Conservation (phyloP, 2,797 vertebrate species). For the Phoxinus dragarum region DNA sequence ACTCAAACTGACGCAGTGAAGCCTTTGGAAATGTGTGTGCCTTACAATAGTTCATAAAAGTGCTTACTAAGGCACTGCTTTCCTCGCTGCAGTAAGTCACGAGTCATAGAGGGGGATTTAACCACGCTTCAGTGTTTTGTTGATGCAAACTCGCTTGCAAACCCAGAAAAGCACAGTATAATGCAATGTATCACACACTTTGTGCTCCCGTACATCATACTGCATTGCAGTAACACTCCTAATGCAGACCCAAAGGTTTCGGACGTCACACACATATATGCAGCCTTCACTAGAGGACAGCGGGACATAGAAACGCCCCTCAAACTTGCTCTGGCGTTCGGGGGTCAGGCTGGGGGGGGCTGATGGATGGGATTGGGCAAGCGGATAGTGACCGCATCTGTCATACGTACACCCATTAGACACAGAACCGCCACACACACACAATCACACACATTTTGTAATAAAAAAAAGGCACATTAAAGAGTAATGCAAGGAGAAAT, state of each 20-base stretch:
- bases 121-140: conserved; percentile 29
- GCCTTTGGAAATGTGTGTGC: conserved; percentile 17
- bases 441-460: conserved; percentile 21
- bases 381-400: conserved; percentile 43
- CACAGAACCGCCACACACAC: conserved; percentile 26
- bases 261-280: conserved; percentile 37
- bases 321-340: conserved; percentile 37
- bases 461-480: conserved; percentile 33
- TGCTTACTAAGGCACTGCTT: conserved; percentile 52
- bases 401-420: conserved; percentile 36
- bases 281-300: conserved; percentile 47
- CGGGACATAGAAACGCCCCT: conserved; percentile 52
- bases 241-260: conserved; percentile 30
- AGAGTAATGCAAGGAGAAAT: not conserved
- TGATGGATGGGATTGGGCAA: conserved; percentile 55
- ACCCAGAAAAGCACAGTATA: conserved; percentile 20
- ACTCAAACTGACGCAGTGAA: conserved; percentile 35
- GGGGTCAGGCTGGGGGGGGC: conserved; percentile 30
- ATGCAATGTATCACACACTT: conserved; percentile 23
- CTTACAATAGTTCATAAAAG: conserved; percentile 38
- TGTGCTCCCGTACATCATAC: conserved; percentile 20
- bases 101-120: conserved; percentile 31
- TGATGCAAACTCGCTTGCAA: conserved; percentile 27
- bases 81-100: conserved; percentile 42
- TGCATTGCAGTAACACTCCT: conserved; percentile 56